Conservation (phyloP, 2,113 vertebrate genomes). For the Labeo catla region DNA sequence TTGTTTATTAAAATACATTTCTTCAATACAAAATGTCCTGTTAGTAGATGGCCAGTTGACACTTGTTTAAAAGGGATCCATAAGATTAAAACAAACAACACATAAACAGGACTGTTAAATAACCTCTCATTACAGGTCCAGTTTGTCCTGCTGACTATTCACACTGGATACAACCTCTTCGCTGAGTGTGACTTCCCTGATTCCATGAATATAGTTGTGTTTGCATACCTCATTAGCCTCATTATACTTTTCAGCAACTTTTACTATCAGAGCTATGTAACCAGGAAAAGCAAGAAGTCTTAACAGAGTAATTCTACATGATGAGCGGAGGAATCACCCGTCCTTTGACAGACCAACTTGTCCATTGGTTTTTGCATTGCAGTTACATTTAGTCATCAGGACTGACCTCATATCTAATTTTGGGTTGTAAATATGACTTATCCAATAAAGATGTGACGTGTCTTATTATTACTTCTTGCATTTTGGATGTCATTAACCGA, state of each 20-base stretch:
- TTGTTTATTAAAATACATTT: not conserved
- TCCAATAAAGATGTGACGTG: not conserved
- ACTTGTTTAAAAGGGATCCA: not conserved
- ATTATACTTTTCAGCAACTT: conserved; percentile 77
- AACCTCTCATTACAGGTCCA: conserved; percentile 70
- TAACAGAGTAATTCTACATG: conserved; percentile 37
- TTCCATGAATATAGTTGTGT: conserved; percentile 70
- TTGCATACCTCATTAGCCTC: conserved; percentile 75
- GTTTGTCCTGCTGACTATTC: conserved; percentile 73
- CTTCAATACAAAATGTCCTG: not conserved
- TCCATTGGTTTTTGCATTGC: not conserved
- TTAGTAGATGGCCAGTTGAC: not conserved
- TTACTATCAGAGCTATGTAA: conserved; percentile 72
- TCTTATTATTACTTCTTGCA: not conserved
- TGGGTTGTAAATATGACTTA: not conserved
- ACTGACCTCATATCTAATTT: not conserved
- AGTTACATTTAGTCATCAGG: not conserved
- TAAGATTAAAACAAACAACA: not conserved
- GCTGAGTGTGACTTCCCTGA: conserved; percentile 73
- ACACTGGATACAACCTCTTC: conserved; percentile 77
- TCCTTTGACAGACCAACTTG: not conserved
- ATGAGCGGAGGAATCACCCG: not conserved
- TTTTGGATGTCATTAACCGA: not conserved
- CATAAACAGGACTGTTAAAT: not conserved
- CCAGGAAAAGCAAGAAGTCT: conserved; percentile 68